Evolutionary conservation across 2,797 vertebrate genomes (phyloP), one percentile per base, ranked within the genome.

Genomic region (Spinus pinus): DNA sequence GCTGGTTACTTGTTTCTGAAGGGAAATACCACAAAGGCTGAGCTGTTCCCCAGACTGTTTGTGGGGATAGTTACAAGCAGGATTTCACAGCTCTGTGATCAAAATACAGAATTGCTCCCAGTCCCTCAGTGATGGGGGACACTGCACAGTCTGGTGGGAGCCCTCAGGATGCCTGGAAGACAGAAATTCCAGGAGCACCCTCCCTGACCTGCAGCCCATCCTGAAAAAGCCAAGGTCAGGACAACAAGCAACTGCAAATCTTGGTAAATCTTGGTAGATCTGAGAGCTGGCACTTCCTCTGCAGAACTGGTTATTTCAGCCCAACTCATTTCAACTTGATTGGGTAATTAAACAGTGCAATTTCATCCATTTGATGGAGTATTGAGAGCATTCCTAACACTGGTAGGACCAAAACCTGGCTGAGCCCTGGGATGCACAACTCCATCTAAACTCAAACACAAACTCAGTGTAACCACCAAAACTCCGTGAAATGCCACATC

Each of bases 321-420:
- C 85, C 94, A 95, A 94, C 64, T 96, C 44, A 96, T 96, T 96
- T 95, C 96, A 91, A 72, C 96, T 94, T 91, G 88, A 90, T 78
- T 91, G 66, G 65, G 73, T 97, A 97, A 97, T 96, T 96, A 97
- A 97, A 96, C 80, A 90, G 65, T 84, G 82, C 37, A 50, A 80
- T 95, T 96, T 88, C 83, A 86, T 75, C 41, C 56, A 56, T 60
- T 24, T 14, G 35, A 56, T 47, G 57, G 33, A 33, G 42, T 46
- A 50, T 3, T 56, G 58, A 81, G 31, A 56, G 65, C 75, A 82
- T 77, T 58, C 33, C 69, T n/a, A 60, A 51, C 8, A 4, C 31
- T 25, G 23, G 35, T 2, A 42, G 33, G 39, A 44, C 51, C 69
- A 28, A 91, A 94, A 85, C 47, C 53, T 56, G 39, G 12, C 35